Base-by-base conservation (phyloP, 2,797 vertebrate genomes). In the Sebastes vulpes region DNA sequence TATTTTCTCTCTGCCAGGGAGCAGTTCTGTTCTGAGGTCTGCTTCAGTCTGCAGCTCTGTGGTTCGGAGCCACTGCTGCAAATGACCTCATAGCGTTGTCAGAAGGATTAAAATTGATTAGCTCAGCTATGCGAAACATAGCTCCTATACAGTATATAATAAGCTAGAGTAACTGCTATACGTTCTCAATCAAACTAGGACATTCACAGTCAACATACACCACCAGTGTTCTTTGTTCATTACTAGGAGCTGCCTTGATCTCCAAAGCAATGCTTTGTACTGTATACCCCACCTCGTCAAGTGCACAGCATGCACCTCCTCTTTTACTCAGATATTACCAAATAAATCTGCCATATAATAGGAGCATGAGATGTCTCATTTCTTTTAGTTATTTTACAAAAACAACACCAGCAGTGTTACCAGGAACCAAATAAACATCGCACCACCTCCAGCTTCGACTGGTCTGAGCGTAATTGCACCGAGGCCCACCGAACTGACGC, bases 101-200 rank as follows among this genome's bases (percentile, higher is more conserved):
- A 83, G 72, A 86, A 60, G 92, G 94, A 94, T 96, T 95, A 85
- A 81, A 89, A 90, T 78, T 88, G 90, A 94, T 94, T 89, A 93
- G 79, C 61, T 81, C 72, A 89, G 84, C 77, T 87, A 88, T 80
- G 83, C 76, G 82, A 84, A 87, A 86, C 84, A 72, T 65, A 74
- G 77, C 72, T 79, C 20, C 70, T 87, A 89, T 83, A 86, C 31
- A 81, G 61, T 50, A 77, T 50, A 77, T 85, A 89, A 83, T 83
- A 79, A 89, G 77, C 86, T 79, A 53, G 31, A 82, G 82, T 67
- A 77, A 79, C 48, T 65, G 25, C 73, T 80, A 73, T 68, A 68
- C 9, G 32, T 86, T 82, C 60, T 83, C 68, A 75, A 61, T 85
- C 80, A 84, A 65, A 75, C 50, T 8, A 38, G 72, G 60, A 26